Percentiles rank a stretch among this genome's conserved stretches.
Evolutionary conservation across 2,797 vertebrate species (phyloP).

Genomic region (Myripristis jacobus): DNA sequence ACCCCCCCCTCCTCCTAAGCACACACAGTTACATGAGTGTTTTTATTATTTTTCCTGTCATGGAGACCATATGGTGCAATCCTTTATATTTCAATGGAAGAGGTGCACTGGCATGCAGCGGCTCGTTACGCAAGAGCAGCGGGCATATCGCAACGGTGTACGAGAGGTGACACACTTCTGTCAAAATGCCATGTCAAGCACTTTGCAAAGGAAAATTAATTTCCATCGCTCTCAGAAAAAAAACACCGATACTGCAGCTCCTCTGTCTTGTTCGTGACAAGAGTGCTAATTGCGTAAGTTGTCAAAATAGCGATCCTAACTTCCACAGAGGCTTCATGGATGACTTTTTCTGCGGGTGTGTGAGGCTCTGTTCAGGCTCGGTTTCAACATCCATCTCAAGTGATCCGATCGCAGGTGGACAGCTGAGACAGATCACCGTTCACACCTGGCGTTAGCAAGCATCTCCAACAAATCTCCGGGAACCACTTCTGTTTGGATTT

Average conservation of each 20-base stretch:
- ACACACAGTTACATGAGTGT: slow-evolving; percentile 31
- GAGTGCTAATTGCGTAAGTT: slow-evolving; percentile 19
- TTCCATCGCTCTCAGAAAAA: slow-evolving; percentile 7
- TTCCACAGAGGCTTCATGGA: neutral
- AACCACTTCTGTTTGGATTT: no score
- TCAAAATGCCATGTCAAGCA: slow-evolving; percentile 27
- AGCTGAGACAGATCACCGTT: no score
- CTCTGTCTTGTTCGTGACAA: slow-evolving; percentile 21
- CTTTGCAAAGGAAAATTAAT: slow-evolving; percentile 13
- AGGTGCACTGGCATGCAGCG: slow-evolving; percentile 50
- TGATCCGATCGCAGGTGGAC: no score
- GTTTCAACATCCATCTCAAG: no score
- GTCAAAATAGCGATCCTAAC: slow-evolving; percentile 21
- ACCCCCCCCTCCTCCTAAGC: neutral
- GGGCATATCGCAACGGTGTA: slow-evolving; percentile 1
- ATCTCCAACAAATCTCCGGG: no score
- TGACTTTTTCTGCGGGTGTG: neutral
- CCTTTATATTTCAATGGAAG: slow-evolving; percentile 42
- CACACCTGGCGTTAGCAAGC: no score
- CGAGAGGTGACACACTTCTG: slow-evolving; percentile 38
- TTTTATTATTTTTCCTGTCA: slow-evolving; percentile 56
- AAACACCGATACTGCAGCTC: neutral
- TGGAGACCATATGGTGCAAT: slow-evolving; percentile 52
- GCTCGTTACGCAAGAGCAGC: slow-evolving; percentile 41
- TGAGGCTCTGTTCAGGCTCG: no score